Conservation (phyloP, 1,140 invertebrate species). For the Neelides sp. region DNA sequence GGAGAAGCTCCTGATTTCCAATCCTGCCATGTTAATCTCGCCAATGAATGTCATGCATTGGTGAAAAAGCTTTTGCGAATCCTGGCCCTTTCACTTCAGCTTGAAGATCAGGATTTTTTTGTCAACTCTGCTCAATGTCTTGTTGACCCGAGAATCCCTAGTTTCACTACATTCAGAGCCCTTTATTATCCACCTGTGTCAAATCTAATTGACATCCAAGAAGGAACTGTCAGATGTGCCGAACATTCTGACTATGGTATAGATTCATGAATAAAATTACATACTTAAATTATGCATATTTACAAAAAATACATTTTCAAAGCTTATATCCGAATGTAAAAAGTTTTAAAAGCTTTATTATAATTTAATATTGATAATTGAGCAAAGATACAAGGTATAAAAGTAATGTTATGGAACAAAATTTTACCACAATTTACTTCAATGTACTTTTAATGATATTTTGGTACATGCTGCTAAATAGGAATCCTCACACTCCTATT, state of each 20-base stretch:
- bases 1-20: slow-evolving; percentile 1
- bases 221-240: slow-evolving; percentile 49
- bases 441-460: too few species aligned
- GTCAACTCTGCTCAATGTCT: slow-evolving; percentile 6
- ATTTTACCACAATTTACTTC: too few species aligned
- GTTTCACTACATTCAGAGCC: slow-evolving; percentile 47
- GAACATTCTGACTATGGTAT: slow-evolving; percentile 40
- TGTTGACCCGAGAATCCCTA: slow-evolving; percentile 10
- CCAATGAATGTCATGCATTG: slow-evolving; percentile 13
- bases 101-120: slow-evolving; percentile 21
- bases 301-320: too few species aligned
- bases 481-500: slow-evolving; percentile 40
- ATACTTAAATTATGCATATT: too few species aligned
- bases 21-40: slow-evolving; percentile 5
- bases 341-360: too few species aligned
- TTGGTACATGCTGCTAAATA: too few species aligned
- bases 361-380: too few species aligned
- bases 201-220: slow-evolving; percentile 17
- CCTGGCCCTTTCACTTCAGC: slow-evolving; percentile 9
- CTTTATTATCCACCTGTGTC: slow-evolving; percentile 47
- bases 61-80: slow-evolving; percentile 11
- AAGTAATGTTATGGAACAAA: too few species aligned
- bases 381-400: too few species aligned
- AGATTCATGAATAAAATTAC: too few species aligned
- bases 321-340: too few species aligned